phyloP scores from a whole-genome alignment of 2,113 vertebrate genomes.

The Brienomyrus brachyistius region DNA sequence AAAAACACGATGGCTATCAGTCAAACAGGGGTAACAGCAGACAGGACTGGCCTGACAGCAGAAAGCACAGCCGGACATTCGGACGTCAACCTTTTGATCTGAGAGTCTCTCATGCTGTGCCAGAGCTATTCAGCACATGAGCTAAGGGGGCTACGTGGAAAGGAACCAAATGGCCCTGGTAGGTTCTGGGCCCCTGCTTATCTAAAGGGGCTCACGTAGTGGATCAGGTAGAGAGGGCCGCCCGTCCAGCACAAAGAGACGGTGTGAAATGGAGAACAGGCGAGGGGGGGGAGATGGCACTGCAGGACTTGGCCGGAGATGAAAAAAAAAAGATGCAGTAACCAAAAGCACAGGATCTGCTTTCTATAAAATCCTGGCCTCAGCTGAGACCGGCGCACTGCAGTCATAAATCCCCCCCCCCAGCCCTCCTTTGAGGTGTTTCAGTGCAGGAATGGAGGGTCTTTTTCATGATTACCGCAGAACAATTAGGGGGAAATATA shows the following conservation, averaged over 20 bases:
- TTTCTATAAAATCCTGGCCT: conserved; percentile 55
- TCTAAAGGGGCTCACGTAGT: background rate
- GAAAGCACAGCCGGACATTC: background rate
- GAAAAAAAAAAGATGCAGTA: conserved; percentile 40
- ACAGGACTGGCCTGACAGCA: background rate
- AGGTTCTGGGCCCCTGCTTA: background rate
- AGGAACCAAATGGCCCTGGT: background rate
- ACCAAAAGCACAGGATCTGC: conserved; percentile 45
- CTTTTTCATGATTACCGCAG: conserved; percentile 38
- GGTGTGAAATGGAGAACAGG: background rate
- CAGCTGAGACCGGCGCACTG: conserved; percentile 48
- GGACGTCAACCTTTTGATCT: background rate
- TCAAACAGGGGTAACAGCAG: background rate
- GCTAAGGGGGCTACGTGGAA: background rate
- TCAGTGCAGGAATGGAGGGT: conserved; percentile 37
- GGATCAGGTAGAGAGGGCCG: background rate
- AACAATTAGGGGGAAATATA: conserved; percentile 40
- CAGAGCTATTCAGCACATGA: background rate
- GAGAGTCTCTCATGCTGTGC: background rate
- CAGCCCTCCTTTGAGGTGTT: background rate
- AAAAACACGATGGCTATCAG: background rate
- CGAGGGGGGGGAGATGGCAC: background rate
- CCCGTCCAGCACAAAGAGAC: background rate
- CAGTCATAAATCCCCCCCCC: conserved; percentile 52
- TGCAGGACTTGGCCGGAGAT: conserved; percentile 47